Evolutionary conservation across 2,797 vertebrate species (phyloP).

Genomic region (Echiichthys vipera): DNA sequence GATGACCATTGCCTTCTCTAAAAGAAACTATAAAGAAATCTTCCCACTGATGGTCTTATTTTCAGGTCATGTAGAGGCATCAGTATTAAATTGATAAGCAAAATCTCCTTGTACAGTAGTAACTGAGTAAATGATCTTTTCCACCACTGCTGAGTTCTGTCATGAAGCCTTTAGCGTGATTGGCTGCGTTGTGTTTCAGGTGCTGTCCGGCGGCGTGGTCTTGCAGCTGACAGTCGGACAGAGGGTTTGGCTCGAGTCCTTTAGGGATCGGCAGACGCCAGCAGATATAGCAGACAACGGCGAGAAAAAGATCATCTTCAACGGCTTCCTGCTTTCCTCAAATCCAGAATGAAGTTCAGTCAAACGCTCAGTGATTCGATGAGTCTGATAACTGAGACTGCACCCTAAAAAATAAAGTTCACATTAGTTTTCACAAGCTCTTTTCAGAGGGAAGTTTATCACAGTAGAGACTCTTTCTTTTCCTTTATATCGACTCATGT

Average conservation of each 20-base stretch:
- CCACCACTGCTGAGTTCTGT: not conserved
- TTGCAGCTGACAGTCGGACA: slow-evolving; percentile 38
- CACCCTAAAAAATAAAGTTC: not conserved
- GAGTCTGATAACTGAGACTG: not conserved
- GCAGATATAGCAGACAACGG: accelerated
- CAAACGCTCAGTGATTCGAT: not conserved
- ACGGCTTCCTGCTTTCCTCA: slow-evolving; percentile 69
- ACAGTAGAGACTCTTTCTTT: too few species aligned
- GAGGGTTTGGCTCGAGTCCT: slow-evolving; percentile 69
- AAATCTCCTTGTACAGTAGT: too few species aligned
- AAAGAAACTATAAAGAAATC: too few species aligned
- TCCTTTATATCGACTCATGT: not conserved
- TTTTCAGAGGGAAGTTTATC: not conserved
- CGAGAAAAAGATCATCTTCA: slow-evolving; percentile 66
- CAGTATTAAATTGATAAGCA: too few species aligned
- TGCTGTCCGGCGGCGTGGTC: slow-evolving; percentile 69
- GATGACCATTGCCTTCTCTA: too few species aligned
- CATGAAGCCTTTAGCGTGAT: not conserved
- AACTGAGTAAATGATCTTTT: too few species aligned
- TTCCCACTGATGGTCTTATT: too few species aligned
- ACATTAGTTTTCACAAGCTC: not conserved
- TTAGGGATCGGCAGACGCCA: not conserved
- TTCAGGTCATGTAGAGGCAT: too few species aligned
- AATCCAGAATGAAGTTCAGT: not conserved
- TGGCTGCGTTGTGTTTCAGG: slow-evolving; percentile 46